Base-by-base conservation (phyloP, 2,888 invertebrate genomes). In the Lasius platythorax region DNA sequence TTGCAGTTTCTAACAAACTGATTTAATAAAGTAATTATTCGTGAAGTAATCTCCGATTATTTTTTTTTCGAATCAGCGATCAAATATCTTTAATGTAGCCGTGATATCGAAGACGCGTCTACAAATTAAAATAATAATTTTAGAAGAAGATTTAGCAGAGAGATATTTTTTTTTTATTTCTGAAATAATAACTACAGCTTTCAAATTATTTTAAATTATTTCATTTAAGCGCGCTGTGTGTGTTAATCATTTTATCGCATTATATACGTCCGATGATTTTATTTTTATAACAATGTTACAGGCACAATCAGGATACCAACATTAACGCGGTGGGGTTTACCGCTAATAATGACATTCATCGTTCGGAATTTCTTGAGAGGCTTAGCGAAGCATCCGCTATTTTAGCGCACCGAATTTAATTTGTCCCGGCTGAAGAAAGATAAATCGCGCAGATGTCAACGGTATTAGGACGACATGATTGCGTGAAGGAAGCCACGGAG, bases 371-470 rank as follows among this genome's bases (percentile, higher is more conserved):
- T 37, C 40, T 53, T 28, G 11, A 5, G 46, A 58, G 40, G 30
- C 50, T 79, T 63, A 37, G 66, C 46, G 72, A 68, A 23, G 11
- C 81, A 86, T 84, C 8, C 37, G 37, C 37, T 37, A 18, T 37
- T 53, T 67, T 18, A 28, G 82, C 87, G 86, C 84, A 90, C 90
- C 90, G 91, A 91, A 92, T 90, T 89, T 87, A 88, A 88, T 91
- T 91, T 87, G 88, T 87, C 89, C 82, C 87, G 88, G 87, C 88
- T 87, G 86, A 90, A 87, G 88, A 89, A 93, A 93, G 93, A 93
- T 93, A 93, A 93, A 93, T 93, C 93, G 93, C 87, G 89, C 88
- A 91, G 92, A 92, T 92, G 93, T 93, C 93, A 93, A 92, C 89
- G 89, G 85, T 92, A 93, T 84, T 90, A 93, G 93, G 93, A 30